Evolutionary conservation across 2,797 vertebrate species (phyloP), one percentile per base, ranked within the genome.

Genomic region (Sebastes diploproa): DNA sequence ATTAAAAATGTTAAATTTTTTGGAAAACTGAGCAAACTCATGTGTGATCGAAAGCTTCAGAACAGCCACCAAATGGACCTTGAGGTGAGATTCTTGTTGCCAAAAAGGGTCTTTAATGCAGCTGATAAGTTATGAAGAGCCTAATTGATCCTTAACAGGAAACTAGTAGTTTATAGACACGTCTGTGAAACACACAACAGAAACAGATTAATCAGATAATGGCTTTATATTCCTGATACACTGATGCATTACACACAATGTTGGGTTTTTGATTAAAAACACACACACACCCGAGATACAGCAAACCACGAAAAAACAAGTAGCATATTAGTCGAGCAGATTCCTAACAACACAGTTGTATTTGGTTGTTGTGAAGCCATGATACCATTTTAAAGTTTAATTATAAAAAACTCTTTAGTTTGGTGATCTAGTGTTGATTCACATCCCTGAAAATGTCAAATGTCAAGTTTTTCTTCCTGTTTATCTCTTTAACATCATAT

Each of bases 151-250:
- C 58, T 27, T 46, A 29, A 22, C 0, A 18, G 12, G 9, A 70
- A 62, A 34, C 23, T 72, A 3, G 2, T 13, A 32, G 2, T 66
- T 54, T 25, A 74, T 11, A 59, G 34, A 60, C 7, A 23, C 8
- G 8, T 56, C 61, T 68, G 67, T 58, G 34, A 84, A 83, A 30
- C 52, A 87, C 60, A 86, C 76, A 81, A 42, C 50, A 79, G 27
- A 80, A 72, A 68, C 62, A 83, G 65, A 60, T 75, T 32, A 38
- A 80, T 91, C 65, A 84, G 77, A 75, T 86, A 85, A 95, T 95
- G 93, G 93, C 94, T 95, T 95, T 93, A 92, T 93, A 92, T 93
- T 94, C 92, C 93, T 54, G 42, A 88, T 78, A 84, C 85, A 88
- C n/a, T 84, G 65, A 85, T 80, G 55, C 60, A 79, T 83, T 75